Conservation (phyloP, 1,140 invertebrate species). For the Hycleus cichorii region DNA sequence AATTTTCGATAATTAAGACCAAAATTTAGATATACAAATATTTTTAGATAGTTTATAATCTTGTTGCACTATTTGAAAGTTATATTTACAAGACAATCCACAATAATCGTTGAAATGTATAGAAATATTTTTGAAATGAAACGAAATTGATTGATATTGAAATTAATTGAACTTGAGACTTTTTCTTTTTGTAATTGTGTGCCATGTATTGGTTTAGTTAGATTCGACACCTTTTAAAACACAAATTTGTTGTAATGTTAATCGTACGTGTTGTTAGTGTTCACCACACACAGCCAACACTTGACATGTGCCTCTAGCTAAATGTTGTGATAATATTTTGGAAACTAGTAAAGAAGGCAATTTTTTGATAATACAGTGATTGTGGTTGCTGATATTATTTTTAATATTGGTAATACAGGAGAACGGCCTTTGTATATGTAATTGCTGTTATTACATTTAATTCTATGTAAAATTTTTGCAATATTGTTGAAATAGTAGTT, state of each 20-base stretch:
- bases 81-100: constrained; percentile 10
- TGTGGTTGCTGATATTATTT: too few relatives aligned
- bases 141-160: constrained; percentile 3
- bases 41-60: constrained; percentile 12
- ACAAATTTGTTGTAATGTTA: too few relatives aligned
- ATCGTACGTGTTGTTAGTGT: constrained; percentile 8
- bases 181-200: background rate
- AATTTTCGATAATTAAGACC: background rate
- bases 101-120: background rate
- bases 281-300: constrained; percentile 7
- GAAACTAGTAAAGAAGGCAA: too few relatives aligned
- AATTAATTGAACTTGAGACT: constrained; percentile 3
- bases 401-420: too few relatives aligned
- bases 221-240: background rate
- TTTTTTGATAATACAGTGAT: too few relatives aligned
- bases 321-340: constrained; percentile 8
- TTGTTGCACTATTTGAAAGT: constrained; percentile 13
- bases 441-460: too few relatives aligned
- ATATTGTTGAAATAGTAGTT: too few relatives aligned
- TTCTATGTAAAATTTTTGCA: too few relatives aligned
- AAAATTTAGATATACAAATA: constrained; percentile 1
- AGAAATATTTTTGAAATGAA: constrained; percentile 1
- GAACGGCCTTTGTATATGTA: too few relatives aligned
- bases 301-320: constrained; percentile 10
- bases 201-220: constrained; percentile 14